Evolutionary conservation across 2,888 invertebrate species (phyloP), one percentile per base, ranked within the genome.

Genomic region (Drosophila pseudotakahashii): DNA sequence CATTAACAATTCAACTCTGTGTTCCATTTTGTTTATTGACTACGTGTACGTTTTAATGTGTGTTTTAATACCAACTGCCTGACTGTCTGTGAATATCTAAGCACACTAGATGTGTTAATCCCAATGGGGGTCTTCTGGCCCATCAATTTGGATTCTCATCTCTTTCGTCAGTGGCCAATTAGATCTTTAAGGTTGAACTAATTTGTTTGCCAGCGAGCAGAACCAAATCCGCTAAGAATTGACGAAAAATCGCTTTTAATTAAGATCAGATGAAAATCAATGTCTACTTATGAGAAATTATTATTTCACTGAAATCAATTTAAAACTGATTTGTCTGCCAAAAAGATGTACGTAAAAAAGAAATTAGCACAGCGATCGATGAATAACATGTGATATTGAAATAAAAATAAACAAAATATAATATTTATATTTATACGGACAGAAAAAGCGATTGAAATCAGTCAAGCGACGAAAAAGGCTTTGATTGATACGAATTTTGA

Each of bases 321-420:
- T 61, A 52, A 85, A 88, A 82, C 61, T 73, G 76, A 84, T 70
- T 62, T 81, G 79, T 87, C 84, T 66, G 58, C 42, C 41, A 62
- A 73, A 64, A 23, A 67, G 61, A 69, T 57, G 68, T 54, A 80
- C 69, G 39, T 36, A 53, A 44, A 44, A 54, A 50, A 53, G 41
- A 39, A 51, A 47, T 60, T 39, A 34, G 32, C 36, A 19, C 13
- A 50, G 13, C 23, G 19, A 50, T 34, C 51, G 34, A 41, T 66
- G 42, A 13, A 42, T 9, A 72, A 42, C 81, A 81, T 84, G 81
- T 78, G 81, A 81, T 78, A 61, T 51, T 34, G 4, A 23, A 37
- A 63, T 32, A 58, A 37, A 57, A 52, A 57, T 41, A 44, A 45
- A 62, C 37, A 52, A 44, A 45, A 53, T 45, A 34, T 26, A 19